Conservation (phyloP, 2,113 vertebrate genomes). For the Butastur rufipennis region DNA sequence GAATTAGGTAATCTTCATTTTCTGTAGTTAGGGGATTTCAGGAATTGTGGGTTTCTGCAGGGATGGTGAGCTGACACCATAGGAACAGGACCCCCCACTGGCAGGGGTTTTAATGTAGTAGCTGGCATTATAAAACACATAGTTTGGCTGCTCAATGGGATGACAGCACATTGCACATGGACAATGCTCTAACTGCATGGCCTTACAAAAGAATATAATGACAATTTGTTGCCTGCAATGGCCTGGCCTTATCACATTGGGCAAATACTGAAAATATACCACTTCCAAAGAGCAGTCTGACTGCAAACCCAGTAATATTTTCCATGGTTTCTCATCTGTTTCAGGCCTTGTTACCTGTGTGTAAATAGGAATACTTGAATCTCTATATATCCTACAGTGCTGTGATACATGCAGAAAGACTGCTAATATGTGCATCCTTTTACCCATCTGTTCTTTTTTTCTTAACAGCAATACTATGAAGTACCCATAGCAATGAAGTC, state of each 20-base stretch:
- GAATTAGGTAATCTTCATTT: neutral
- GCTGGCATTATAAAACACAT: neutral
- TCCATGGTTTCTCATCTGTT: neutral
- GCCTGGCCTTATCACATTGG: neutral
- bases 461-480: conserved; percentile 92
- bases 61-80: neutral
- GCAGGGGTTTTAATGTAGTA: neutral
- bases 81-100: neutral
- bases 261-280: neutral
- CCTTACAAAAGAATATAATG: neutral
- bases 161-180: neutral
- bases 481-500: conserved; percentile 97
- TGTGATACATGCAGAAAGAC: neutral
- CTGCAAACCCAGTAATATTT: neutral
- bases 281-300: neutral
- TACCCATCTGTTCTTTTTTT: neutral
- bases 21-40: neutral
- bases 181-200: neutral
- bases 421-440: neutral
- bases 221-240: neutral
- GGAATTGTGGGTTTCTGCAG: neutral
- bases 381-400: neutral
- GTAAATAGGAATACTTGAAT: neutral
- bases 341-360: neutral
- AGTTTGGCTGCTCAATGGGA: neutral